Evolutionary conservation across 2,113 vertebrate genomes (phyloP).

Genomic region (Taurulus bubalis): DNA sequence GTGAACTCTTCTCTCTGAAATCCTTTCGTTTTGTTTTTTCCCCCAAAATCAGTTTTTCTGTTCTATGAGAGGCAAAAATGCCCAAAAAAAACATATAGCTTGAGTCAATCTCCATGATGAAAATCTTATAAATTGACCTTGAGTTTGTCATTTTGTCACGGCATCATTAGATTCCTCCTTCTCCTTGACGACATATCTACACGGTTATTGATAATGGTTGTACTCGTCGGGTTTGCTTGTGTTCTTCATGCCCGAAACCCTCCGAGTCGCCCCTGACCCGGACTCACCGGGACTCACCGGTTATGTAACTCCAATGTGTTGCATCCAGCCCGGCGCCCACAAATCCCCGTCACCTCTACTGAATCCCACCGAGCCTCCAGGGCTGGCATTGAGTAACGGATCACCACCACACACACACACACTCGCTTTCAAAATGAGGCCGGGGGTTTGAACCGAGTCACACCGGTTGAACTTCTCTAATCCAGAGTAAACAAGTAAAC

Average conservation of each 20-base stretch:
- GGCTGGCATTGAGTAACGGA: conserved; percentile 17
- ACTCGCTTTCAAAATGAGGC: conserved; percentile 7
- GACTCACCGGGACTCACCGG: not conserved
- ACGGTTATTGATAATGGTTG: not conserved
- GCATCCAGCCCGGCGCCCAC: conserved; percentile 61
- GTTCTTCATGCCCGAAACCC: not conserved
- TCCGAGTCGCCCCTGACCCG: conserved; percentile 25
- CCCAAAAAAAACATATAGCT: not conserved
- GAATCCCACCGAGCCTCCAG: conserved; percentile 32
- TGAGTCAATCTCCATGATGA: not conserved
- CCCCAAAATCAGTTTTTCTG: no score
- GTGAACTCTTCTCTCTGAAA: no score
- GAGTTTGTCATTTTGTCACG: no score
- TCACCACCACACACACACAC: not conserved
- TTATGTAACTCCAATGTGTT: conserved; percentile 53
- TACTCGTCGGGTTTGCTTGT: not conserved
- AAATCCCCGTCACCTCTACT: conserved; percentile 55
- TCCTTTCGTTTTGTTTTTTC: no score
- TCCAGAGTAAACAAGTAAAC: no score
- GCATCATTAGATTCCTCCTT: not conserved
- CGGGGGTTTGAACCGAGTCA: conserved; percentile 12
- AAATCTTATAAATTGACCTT: not conserved
- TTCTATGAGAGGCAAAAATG: not conserved
- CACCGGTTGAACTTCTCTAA: not conserved
- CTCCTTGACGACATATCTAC: not conserved